Evolutionary conservation across 2,797 vertebrate genomes (phyloP).

Genomic region (Sandelia bainsii): DNA sequence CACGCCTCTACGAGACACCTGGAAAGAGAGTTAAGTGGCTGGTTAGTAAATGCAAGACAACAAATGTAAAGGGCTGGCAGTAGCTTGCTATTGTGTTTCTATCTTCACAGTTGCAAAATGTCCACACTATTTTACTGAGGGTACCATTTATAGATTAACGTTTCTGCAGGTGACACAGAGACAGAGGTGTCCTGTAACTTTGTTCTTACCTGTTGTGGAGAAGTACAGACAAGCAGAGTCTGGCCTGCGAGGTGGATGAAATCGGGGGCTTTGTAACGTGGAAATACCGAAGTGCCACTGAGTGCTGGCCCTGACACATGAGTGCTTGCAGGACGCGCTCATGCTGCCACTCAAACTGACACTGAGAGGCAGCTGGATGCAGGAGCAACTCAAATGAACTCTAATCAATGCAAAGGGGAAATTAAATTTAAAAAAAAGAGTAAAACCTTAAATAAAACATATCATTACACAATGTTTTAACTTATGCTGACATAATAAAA

Average conservation of each 20-base stretch:
- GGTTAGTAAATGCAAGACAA: constrained; percentile 8
- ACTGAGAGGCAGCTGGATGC: constrained; percentile 90
- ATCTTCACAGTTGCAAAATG: not conserved
- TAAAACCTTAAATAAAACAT: not conserved
- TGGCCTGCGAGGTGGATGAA: constrained; percentile 85
- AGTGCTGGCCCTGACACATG: constrained; percentile 92
- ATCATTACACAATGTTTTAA: not conserved
- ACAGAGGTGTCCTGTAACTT: not conserved
- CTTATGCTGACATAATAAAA: not conserved
- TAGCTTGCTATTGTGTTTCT: not conserved
- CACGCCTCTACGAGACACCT: constrained; percentile 95
- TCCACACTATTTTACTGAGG: not conserved
- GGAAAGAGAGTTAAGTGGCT: constrained; percentile 10
- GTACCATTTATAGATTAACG: too few relatives aligned
- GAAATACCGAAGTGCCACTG: constrained; percentile 90
- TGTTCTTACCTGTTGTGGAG: constrained; percentile 90
- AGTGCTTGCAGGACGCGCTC: constrained; percentile 90
- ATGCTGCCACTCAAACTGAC: constrained; percentile 91
- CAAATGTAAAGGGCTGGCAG: not conserved
- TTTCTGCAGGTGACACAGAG: not conserved
- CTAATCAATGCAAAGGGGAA: constrained; percentile 73
- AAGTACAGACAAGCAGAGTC: constrained; percentile 90
- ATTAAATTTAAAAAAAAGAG: not conserved
- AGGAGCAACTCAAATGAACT: constrained; percentile 92
- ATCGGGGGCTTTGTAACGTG: constrained; percentile 89